These are phyloP conservation scores for Platorchestia sp. DNA, from an alignment of 1,140 invertebrate species.

Conservation along the genomic window DNA sequence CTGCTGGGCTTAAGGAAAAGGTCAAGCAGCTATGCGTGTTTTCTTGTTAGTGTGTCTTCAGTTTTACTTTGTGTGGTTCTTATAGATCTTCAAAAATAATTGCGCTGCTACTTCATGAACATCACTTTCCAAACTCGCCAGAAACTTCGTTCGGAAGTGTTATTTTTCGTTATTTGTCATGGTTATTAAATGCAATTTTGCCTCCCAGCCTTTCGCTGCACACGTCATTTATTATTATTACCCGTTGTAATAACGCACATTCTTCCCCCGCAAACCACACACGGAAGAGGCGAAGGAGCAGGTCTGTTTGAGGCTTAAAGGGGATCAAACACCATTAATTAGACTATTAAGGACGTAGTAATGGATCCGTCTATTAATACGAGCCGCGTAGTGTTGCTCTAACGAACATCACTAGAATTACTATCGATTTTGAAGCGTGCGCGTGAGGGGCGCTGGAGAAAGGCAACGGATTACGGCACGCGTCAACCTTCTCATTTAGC, in stretches of 20 bases:
- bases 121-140: no score
- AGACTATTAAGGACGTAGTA: conserved; percentile 45
- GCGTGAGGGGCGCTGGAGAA: not conserved
- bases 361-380: conserved; percentile 53
- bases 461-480: not conserved
- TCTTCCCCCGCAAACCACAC: not conserved
- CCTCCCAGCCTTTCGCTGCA: not conserved
- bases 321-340: conserved; percentile 54
- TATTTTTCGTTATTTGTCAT: no score
- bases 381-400: conserved; percentile 13
- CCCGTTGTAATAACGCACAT: not conserved
- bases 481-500: not conserved
- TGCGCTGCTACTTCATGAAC: not conserved
- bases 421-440: conserved; percentile 35
- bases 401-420: conserved; percentile 47
- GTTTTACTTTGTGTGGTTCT: not conserved
- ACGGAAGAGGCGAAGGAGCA: not conserved
- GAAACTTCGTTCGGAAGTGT: no score
- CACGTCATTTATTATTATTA: not conserved
- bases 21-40: not conserved
- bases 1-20: not conserved
- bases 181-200: not conserved
- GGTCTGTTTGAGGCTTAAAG: not conserved
- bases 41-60: not conserved
- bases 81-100: not conserved